These are phyloP conservation scores for Embidobia sp. DNA, from an alignment of 2,888 invertebrate genomes.

Conservation along the genomic window DNA sequence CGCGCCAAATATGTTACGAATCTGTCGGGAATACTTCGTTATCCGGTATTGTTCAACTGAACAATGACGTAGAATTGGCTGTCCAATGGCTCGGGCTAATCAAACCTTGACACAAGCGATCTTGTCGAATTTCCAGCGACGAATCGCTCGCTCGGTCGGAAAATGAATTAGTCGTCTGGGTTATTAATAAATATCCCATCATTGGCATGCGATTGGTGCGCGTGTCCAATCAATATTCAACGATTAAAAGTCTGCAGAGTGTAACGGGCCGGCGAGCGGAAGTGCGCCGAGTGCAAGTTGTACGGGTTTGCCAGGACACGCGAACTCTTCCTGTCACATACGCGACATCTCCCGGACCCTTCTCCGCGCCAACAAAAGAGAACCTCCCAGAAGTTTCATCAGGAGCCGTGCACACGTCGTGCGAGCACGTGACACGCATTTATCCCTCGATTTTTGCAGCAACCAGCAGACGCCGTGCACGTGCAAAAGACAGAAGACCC, in stretches of 20 bases:
- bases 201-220: slow-evolving; percentile 33
- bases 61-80: slow-evolving; percentile 46
- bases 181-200: slow-evolving; percentile 28
- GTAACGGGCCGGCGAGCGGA: slow-evolving; percentile 25
- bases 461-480: slow-evolving; percentile 46
- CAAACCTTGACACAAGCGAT: slow-evolving; percentile 13
- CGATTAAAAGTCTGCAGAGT: slow-evolving; percentile 28
- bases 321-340: slow-evolving; percentile 72
- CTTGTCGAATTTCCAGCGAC: slow-evolving; percentile 9
- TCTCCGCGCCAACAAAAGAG: slow-evolving; percentile 63
- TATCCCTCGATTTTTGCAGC: slow-evolving; percentile 70
- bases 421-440: slow-evolving; percentile 80
- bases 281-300: slow-evolving; percentile 19
- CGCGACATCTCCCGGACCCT: slow-evolving; percentile 62
- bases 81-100: slow-evolving; percentile 2
- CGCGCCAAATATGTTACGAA: slow-evolving; percentile 31
- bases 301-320: slow-evolving; percentile 52
- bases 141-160: not conserved
- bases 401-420: slow-evolving; percentile 75
- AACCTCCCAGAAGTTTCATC: slow-evolving; percentile 74
- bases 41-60: slow-evolving; percentile 41
- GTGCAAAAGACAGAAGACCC: slow-evolving; percentile 56
- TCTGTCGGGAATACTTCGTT: slow-evolving; percentile 41
- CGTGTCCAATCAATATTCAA: slow-evolving; percentile 46
- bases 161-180: slow-evolving; percentile 3